Conservation (phyloP, 1,140 invertebrate species). For the Cydia amplana region DNA sequence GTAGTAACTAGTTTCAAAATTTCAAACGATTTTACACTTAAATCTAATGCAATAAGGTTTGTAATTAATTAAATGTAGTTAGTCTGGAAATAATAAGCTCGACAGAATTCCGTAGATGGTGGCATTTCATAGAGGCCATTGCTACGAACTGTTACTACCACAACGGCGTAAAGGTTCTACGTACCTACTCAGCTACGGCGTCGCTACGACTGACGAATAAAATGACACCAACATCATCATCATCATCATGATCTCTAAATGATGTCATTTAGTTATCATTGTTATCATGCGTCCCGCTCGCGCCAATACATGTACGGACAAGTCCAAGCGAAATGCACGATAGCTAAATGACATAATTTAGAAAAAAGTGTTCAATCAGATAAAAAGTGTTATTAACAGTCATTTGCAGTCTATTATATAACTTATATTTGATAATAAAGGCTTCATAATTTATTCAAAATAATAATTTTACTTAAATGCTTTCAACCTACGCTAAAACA, state of each 20-base stretch:
- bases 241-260: too few relatives aligned
- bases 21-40: neutral
- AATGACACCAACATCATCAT: too few relatives aligned
- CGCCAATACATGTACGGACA: too few relatives aligned
- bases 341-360: too few relatives aligned
- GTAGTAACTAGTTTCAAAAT: neutral
- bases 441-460: neutral
- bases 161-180: neutral
- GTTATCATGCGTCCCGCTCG: too few relatives aligned
- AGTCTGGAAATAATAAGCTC: neutral
- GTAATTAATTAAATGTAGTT: neutral
- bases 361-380: too few relatives aligned
- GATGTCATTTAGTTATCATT: too few relatives aligned
- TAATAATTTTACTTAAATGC: neutral
- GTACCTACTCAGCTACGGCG: neutral
- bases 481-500: neutral
- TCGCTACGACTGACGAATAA: too few relatives aligned
- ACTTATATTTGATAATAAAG: too few relatives aligned
- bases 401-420: too few relatives aligned
- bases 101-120: slow-evolving; percentile 2
- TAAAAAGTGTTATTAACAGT: too few relatives aligned
- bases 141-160: neutral
- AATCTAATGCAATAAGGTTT: neutral
- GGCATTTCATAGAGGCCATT: slow-evolving; percentile 1
- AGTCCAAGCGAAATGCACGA: too few relatives aligned